Evolutionary conservation across 2,888 invertebrate genomes (phyloP).

Genomic region (Eupithecia abbreviata): DNA sequence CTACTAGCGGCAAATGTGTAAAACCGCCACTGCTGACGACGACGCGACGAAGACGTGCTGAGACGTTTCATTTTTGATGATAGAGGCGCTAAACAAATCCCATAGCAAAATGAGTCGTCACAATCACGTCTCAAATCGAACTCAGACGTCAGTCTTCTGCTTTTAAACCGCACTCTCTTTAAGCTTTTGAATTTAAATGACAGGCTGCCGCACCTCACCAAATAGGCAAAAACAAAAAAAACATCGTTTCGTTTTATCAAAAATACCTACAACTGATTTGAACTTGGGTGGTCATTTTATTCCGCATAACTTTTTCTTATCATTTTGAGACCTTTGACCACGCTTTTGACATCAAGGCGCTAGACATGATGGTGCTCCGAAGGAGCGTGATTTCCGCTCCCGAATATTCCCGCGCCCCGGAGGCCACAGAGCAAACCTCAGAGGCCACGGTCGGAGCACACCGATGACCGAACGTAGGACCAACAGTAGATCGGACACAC

Average conservation of each 20-base stretch:
- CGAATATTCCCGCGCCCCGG: not conserved
- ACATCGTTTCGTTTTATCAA: constrained; percentile 2
- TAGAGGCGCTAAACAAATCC: not conserved
- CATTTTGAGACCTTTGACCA: not conserved
- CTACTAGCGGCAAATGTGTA: too few relatives aligned
- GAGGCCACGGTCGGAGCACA: not conserved
- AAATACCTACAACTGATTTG: not conserved
- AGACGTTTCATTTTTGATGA: not conserved
- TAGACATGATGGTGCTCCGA: not conserved
- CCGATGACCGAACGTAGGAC: too few relatives aligned
- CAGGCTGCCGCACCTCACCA: too few relatives aligned
- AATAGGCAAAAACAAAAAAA: not conserved
- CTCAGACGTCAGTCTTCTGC: not conserved
- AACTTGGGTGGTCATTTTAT: not conserved
- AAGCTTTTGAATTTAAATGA: too few relatives aligned
- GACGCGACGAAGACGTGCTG: not conserved
- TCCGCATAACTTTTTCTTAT: not conserved
- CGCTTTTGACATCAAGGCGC: not conserved
- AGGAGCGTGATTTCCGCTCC: not conserved
- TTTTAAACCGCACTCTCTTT: too few relatives aligned
- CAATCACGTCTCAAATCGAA: not conserved
- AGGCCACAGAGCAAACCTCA: not conserved
- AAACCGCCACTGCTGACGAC: too few relatives aligned
- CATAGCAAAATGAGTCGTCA: not conserved
- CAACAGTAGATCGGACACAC: too few relatives aligned